Conservation (phyloP, 2,888 invertebrate genomes). For the Cryptophagus acutangulus region DNA sequence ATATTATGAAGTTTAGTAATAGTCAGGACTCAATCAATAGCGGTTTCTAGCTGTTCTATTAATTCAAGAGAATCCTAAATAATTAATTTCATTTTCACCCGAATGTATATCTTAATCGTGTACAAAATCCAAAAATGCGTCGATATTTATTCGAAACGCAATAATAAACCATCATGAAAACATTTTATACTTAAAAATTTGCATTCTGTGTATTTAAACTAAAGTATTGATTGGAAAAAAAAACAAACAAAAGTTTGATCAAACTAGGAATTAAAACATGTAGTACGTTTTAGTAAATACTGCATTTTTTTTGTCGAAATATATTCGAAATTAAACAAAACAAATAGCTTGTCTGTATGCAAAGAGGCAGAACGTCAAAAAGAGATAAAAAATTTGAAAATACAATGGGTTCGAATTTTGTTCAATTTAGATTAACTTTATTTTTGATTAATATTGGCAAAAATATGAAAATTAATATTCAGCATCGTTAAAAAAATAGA, state of each 20-base stretch:
- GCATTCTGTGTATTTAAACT: constrained; percentile 21
- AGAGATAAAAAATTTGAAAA: constrained; percentile 30
- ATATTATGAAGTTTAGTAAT: no score
- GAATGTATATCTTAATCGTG: no score
- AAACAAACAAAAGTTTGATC: constrained; percentile 11
- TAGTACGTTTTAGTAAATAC: constrained; percentile 17
- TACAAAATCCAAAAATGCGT: no score
- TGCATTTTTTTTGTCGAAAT: constrained; percentile 19
- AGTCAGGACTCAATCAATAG: no score
- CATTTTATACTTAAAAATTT: constrained; percentile 21
- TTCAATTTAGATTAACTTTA: constrained; percentile 49
- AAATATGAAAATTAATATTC: constrained; percentile 41
- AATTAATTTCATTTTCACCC: no score
- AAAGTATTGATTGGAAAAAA: constrained; percentile 9
- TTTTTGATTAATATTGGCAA: constrained; percentile 43
- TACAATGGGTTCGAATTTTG: constrained; percentile 49
- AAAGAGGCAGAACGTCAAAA: constrained; percentile 11
- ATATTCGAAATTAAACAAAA: constrained; percentile 24
- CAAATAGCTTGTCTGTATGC: constrained; percentile 6
- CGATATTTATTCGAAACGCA: no score
- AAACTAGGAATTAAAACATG: constrained; percentile 20
- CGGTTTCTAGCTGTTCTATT: no score
- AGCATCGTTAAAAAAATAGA: constrained; percentile 39
- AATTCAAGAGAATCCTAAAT: no score
- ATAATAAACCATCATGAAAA: no score